A percentile compares a stretch with the other conserved stretches of the same genome.
These are phyloP conservation scores for Cenopis cana DNA, from an alignment of 2,888 invertebrate species.

Conservation along the genomic window DNA sequence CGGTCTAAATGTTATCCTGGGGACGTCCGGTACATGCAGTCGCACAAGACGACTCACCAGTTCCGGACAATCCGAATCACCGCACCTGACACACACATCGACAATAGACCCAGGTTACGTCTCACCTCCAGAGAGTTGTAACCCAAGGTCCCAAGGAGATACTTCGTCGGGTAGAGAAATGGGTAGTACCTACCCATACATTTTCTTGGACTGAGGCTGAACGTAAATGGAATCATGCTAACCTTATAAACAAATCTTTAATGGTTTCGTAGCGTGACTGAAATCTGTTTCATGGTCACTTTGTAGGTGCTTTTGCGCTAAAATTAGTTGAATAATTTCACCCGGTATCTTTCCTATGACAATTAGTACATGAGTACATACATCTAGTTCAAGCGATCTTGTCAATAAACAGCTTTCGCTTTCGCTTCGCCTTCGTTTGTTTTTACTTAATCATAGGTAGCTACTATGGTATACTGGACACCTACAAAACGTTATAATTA, in stretches of 20 bases:
- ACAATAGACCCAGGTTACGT: too few species aligned
- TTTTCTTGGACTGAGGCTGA: too few species aligned
- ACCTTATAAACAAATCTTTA: not conserved
- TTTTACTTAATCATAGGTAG: slow-evolving; percentile 47
- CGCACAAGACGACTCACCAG: too few species aligned
- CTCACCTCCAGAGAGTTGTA: too few species aligned
- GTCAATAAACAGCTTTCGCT: slow-evolving; percentile 61
- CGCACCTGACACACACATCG: too few species aligned
- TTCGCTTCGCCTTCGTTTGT: slow-evolving; percentile 59
- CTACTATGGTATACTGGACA: not conserved
- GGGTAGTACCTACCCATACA: too few species aligned
- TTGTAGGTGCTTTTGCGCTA: not conserved
- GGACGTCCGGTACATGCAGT: too few species aligned
- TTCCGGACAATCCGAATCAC: too few species aligned
- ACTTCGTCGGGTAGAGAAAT: too few species aligned
- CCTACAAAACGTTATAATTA: not conserved
- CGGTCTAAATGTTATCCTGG: too few species aligned
- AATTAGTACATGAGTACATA: slow-evolving; percentile 50
- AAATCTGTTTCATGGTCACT: not conserved
- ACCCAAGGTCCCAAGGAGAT: too few species aligned
- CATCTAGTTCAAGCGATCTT: slow-evolving; percentile 60
- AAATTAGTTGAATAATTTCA: slow-evolving; percentile 53
- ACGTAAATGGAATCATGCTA: not conserved
- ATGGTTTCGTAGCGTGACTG: slow-evolving; percentile 16
- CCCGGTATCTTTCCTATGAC: slow-evolving; percentile 49